A percentile compares a stretch with the other conserved stretches of the same genome.
phyloP scores from a whole-genome alignment of 2,113 vertebrate genomes.

The Boulengeromyrus knoepffleri region DNA sequence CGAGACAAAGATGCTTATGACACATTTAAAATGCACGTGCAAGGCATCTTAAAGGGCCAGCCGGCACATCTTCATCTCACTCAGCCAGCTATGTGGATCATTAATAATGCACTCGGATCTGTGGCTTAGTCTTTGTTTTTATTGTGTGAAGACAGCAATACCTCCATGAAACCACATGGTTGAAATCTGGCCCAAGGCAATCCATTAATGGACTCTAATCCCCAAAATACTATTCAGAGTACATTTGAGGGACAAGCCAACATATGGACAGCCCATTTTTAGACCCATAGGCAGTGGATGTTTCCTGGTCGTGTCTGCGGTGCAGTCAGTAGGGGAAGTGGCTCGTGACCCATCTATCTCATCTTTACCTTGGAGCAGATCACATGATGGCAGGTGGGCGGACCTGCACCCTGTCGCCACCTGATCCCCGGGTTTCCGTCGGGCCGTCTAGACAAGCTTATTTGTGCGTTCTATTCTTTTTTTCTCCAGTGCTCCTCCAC shows the following conservation, averaged over 20 bases:
- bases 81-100: background rate
- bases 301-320: background rate
- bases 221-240: background rate
- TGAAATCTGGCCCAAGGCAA: background rate
- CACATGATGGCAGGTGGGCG: background rate
- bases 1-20: background rate
- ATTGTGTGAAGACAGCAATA: background rate
- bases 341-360: background rate
- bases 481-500: background rate
- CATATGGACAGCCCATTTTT: background rate
- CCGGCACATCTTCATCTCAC: background rate
- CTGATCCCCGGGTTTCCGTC: background rate
- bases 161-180: background rate
- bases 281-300: background rate
- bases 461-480: background rate
- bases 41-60: background rate
- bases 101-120: background rate
- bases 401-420: background rate
- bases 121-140: background rate
- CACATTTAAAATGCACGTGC: background rate
- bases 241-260: background rate
- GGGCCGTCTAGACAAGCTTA: background rate
- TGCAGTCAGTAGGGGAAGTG: background rate
- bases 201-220: slow-evolving; percentile 3
- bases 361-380: background rate